These are phyloP conservation scores for Adela reaumurella DNA, from an alignment of 2,888 invertebrate genomes.

Conservation along the genomic window DNA sequence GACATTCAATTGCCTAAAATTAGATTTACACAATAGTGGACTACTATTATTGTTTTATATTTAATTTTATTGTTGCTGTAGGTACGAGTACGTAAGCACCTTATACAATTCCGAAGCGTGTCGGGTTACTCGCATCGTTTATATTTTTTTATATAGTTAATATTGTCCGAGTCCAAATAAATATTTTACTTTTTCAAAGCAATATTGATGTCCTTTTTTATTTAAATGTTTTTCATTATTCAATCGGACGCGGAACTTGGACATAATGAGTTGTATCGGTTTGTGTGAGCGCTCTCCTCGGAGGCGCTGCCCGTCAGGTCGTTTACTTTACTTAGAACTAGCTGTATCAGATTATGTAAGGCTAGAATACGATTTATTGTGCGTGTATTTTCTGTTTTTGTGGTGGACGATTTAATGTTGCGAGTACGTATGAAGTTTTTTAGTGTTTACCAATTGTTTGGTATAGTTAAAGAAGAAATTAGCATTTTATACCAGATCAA, in stretches of 20 bases:
- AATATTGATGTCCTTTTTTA: constrained; percentile 26
- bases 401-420: constrained; percentile 14
- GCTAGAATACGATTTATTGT: constrained; percentile 51
- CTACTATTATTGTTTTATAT: no score
- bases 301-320: constrained; percentile 39
- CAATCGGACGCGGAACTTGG: no score
- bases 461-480: background rate
- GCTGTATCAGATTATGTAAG: constrained; percentile 36
- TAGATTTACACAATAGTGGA: no score
- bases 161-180: no score
- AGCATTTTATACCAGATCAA: constrained; percentile 15
- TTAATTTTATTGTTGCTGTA: no score
- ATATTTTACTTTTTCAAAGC: constrained; percentile 16
- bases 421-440: background rate
- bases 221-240: background rate
- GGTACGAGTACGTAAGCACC: no score
- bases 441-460: constrained; percentile 1
- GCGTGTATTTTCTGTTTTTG: constrained; percentile 50
- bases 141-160: no score
- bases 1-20: no score
- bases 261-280: constrained; percentile 12
- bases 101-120: no score
- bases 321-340: constrained; percentile 40
- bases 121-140: no score
- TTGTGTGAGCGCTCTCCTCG: constrained; percentile 21